Evolutionary conservation across 2,113 vertebrate species (phyloP).

Genomic region (Paralichthys olivaceus): DNA sequence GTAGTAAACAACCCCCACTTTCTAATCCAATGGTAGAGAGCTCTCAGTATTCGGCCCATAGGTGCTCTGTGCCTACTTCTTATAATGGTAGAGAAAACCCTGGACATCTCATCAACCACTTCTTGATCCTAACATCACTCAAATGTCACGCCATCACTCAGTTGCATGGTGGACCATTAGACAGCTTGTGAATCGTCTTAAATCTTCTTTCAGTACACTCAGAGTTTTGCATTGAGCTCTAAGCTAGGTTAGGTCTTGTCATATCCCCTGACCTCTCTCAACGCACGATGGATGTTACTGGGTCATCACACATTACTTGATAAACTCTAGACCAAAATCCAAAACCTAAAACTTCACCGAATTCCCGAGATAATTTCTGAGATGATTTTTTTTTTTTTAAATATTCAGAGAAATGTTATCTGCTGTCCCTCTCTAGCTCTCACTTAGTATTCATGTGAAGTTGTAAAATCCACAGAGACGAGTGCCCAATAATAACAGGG

Average conservation of each 20-base stretch:
- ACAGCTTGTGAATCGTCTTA: too few relatives aligned
- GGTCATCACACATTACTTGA: background rate
- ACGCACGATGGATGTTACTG: background rate
- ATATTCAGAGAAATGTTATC: background rate
- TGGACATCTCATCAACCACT: background rate
- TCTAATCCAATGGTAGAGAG: too few relatives aligned
- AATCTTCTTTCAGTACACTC: too few relatives aligned
- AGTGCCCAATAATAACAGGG: background rate
- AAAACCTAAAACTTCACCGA: background rate
- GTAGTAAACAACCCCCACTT: too few relatives aligned
- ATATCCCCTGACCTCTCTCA: conserved; percentile 35
- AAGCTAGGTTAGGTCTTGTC: too few relatives aligned
- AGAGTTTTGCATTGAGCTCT: too few relatives aligned
- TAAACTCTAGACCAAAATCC: background rate
- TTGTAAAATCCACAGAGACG: background rate
- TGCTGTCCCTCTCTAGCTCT: background rate
- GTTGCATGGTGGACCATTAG: too few relatives aligned
- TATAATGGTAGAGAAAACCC: background rate
- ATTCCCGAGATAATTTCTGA: background rate
- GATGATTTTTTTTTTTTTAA: background rate
- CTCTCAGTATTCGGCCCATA: too few relatives aligned
- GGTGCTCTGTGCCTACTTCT: too few relatives aligned
- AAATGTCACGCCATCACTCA: too few relatives aligned
- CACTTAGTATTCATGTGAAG: background rate
- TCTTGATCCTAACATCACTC: too few relatives aligned